Evolutionary conservation across 2,113 vertebrate species (phyloP), one percentile per base, ranked within the genome.

Genomic region (Himantopus leucocephalus): DNA sequence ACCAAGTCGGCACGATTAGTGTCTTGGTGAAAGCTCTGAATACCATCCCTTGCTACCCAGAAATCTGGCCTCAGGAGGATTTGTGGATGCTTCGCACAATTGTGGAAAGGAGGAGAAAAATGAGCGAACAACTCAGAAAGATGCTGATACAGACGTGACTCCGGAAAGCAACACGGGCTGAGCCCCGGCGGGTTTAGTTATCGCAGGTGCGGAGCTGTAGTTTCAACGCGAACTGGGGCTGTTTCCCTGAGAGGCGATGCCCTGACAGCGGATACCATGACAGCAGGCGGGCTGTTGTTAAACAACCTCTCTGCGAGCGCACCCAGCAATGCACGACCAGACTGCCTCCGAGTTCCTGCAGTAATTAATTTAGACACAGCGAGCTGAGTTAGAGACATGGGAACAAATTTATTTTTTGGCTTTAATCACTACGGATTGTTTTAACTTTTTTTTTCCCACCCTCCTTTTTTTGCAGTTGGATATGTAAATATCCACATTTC

Each of bases 401-500:
- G 60, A 92, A 71, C 50, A 95, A 84, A 82, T 84, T 12, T 39
- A 10, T 88, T 43, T 93, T 95, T 84, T 79, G 68, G 34, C 66
- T 94, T 96, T 64, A 92, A 60, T 75, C 3, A 5, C 90, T 82
- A 77, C 86, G 77, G 68, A 84, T 72, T 79, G 56, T 24, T 81
- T 64, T 55, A 64, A 37, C 30, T 26, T 68, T 43, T 47, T 47
- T 48, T 45, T 10, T 12, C 9, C 22, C 39, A 39, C 22, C 14
- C 21, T 14, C 20, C 50, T 23, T 27, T 21, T 45, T n/a, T 43
- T 63, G 2, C 55, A 62, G n/a, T 35, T 78, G 8, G 21, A 10
- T 45, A 32, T 82, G 56, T 79, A 95, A 97, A 94, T 91, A 92
- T 20, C 47, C 63, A 74, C 59, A 39, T 92, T 84, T 95, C 90